Percentiles rank a stretch among this genome's conserved stretches.
phyloP scores from a whole-genome alignment of 2,888 invertebrate genomes.

The Tipula unca region DNA sequence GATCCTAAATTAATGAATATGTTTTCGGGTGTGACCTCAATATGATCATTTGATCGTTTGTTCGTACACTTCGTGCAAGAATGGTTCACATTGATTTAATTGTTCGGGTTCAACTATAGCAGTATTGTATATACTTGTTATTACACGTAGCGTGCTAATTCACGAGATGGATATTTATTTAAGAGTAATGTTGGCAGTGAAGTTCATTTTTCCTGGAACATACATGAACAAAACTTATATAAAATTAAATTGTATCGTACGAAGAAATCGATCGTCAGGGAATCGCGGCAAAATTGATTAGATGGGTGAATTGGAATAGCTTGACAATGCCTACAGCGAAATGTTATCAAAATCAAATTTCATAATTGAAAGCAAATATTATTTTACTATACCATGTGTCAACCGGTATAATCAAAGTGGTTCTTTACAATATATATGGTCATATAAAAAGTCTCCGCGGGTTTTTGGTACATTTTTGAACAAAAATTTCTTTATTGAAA shows the following conservation, averaged over 20 bases:
- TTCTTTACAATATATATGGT: too few relatives aligned
- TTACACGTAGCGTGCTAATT: slow-evolving; percentile 85
- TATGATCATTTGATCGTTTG: slow-evolving; percentile 95
- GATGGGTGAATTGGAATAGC: too few relatives aligned
- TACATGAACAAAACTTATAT: slow-evolving; percentile 16
- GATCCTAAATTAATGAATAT: slow-evolving; percentile 98
- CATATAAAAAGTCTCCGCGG: too few relatives aligned
- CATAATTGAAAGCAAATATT: too few relatives aligned
- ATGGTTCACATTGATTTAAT: slow-evolving; percentile 99
- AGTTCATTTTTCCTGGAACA: slow-evolving; percentile 87
- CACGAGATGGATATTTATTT: slow-evolving; percentile 74
- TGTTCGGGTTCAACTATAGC: slow-evolving; percentile 96
- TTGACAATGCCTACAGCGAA: too few relatives aligned
- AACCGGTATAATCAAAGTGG: too few relatives aligned
- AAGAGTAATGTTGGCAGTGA: slow-evolving; percentile 76
- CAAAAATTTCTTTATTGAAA: too few relatives aligned
- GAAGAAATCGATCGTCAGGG: background rate
- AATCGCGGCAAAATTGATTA: too few relatives aligned
- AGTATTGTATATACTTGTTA: slow-evolving; percentile 96
- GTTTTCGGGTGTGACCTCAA: slow-evolving; percentile 86
- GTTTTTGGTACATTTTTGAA: too few relatives aligned
- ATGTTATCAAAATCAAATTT: too few relatives aligned
- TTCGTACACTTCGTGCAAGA: slow-evolving; percentile 98
- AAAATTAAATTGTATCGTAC: background rate
- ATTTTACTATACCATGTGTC: too few relatives aligned